Percentiles rank a stretch among this genome's conserved stretches.
Conservation (phyloP, 2,888 invertebrate genomes). For the Pterobdella sp. region DNA sequence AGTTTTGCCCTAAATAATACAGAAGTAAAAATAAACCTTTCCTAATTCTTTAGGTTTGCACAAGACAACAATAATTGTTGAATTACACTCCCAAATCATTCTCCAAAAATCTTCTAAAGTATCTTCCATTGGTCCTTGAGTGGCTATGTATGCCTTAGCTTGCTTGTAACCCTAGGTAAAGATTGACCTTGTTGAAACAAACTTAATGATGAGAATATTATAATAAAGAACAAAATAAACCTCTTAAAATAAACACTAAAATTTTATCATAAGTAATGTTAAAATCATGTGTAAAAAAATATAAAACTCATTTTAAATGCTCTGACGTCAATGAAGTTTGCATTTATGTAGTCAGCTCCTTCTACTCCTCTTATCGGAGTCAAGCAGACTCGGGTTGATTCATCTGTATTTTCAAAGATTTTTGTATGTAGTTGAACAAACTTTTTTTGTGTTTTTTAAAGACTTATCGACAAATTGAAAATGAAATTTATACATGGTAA, state of each 20-base stretch:
- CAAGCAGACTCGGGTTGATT: constrained; percentile 83
- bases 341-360: constrained; percentile 94
- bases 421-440: too few species aligned
- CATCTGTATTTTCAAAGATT: constrained; percentile 55
- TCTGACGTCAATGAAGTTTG: constrained; percentile 83
- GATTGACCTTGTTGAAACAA: neutral
- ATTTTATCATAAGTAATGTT: too few species aligned
- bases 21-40: constrained; percentile 58
- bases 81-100: constrained; percentile 99
- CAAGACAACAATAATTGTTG: constrained; percentile 96
- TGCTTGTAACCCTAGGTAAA: constrained; percentile 54
- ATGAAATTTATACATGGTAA: constrained; percentile 69
- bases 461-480: neutral
- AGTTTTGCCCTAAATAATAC: neutral
- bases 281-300: neutral
- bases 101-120: constrained; percentile 98
- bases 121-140: constrained; percentile 89
- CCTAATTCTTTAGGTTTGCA: constrained; percentile 97
- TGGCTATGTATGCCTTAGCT: constrained; percentile 86
- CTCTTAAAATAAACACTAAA: neutral
- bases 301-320: neutral
- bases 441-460: constrained; percentile 16
- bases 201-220: neutral
- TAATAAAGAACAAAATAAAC: neutral
- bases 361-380: constrained; percentile 80